Conservation (phyloP, 1,140 invertebrate species). For the Eupristina koningsbergeri region DNA sequence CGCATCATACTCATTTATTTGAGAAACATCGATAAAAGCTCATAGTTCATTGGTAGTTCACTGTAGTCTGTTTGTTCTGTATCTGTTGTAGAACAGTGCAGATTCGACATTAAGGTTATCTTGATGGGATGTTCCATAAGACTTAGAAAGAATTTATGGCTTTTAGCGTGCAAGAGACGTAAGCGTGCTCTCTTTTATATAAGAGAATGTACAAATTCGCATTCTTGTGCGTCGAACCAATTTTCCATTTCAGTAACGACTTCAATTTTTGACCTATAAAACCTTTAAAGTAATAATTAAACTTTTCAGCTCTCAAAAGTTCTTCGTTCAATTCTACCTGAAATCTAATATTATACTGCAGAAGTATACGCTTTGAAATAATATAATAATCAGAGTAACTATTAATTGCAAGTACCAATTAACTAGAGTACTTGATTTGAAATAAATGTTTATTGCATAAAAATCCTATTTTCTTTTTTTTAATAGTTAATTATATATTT, state of each 20-base stretch:
- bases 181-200: neutral
- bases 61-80: neutral
- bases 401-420: too few relatives aligned
- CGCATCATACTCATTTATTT: neutral
- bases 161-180: neutral
- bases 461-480: too few relatives aligned
- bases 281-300: neutral
- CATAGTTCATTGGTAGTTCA: neutral
- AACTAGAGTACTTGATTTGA: too few relatives aligned
- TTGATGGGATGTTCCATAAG: neutral
- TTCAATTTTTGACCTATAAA: constrained; percentile 13
- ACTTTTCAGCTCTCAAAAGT: neutral
- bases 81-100: neutral
- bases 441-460: too few relatives aligned
- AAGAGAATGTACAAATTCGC: constrained; percentile 33
- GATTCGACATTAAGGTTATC: constrained; percentile 17
- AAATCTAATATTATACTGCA: neutral
- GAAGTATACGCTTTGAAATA: too few relatives aligned
- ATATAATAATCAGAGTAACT: too few relatives aligned
- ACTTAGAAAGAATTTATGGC: constrained; percentile 37
- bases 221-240: constrained; percentile 28
- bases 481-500: too few relatives aligned
- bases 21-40: neutral
- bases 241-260: neutral
- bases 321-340: neutral